These are phyloP conservation scores for Spondyliosoma cantharus DNA, from an alignment of 2,797 vertebrate genomes.

Conservation along the genomic window DNA sequence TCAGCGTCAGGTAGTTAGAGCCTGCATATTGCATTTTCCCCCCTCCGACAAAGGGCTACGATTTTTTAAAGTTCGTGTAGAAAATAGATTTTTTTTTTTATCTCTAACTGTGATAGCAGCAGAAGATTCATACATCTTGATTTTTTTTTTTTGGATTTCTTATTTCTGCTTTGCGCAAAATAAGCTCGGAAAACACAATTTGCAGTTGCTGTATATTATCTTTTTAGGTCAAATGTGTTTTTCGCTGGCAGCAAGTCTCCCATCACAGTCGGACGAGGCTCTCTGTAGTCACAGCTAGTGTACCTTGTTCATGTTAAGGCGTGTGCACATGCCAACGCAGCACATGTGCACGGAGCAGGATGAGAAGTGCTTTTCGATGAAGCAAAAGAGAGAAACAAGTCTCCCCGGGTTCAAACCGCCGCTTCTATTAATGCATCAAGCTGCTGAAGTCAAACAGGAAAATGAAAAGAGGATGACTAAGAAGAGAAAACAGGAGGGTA, in stretches of 20 bases:
- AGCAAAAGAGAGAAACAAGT: conserved; percentile 32
- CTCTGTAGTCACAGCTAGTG: conserved; percentile 63
- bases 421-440: conserved; percentile 42
- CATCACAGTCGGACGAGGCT: conserved; percentile 49
- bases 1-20: conserved; percentile 61
- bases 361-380: conserved; percentile 62
- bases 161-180: conserved; percentile 62
- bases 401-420: conserved; percentile 18
- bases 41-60: conserved; percentile 46
- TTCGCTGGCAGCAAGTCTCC: conserved; percentile 46
- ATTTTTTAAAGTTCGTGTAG: conserved; percentile 40
- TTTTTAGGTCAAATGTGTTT: conserved; percentile 50
- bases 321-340: conserved; percentile 71
- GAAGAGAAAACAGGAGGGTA: conserved; percentile 17
- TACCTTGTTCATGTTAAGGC: conserved; percentile 76
- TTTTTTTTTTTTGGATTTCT: conserved; percentile 23
- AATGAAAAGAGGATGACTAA: conserved; percentile 31
- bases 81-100: conserved; percentile 58
- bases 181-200: conserved; percentile 49
- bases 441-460: conserved; percentile 34
- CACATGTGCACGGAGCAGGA: conserved; percentile 76
- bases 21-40: conserved; percentile 68
- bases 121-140: conserved; percentile 39
- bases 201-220: conserved; percentile 45
- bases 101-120: conserved; percentile 68